Evolutionary conservation across 1,140 invertebrate genomes (phyloP), one percentile per base, ranked within the genome.

Genomic region (Tetraneura akinire): DNA sequence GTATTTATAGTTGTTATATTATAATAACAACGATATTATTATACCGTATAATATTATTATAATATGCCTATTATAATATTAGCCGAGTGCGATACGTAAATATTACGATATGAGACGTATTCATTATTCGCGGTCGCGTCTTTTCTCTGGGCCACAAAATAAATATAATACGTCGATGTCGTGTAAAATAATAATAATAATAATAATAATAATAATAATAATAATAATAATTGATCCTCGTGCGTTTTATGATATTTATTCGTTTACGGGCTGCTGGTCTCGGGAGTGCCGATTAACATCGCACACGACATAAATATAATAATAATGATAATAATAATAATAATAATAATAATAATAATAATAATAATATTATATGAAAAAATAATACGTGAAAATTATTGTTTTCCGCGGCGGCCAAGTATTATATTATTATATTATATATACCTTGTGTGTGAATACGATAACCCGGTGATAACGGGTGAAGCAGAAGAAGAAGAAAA

Each of bases 241-340:
- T 45, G 32, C 18, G 71, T 74, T 62, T 62, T 26, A 62, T 37
- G 8, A 47, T 78, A 71, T 45, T n/a, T 37, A 55, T 78, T 62
- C 74, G 74, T 78, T 78, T 78, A 78, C 74, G 60, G 55, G 42
- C 53, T 47, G 74, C 53, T 78, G 74, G 55, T 78, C 55, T 78
- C 23, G 74, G 42, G 55, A 62, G 55, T 45, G 23, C 13, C 74
- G 74, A 78, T 78, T 76, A 78, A 10, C 74, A 78, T 78, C 74
- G 74, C 37, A 62, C 37, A 47, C 37, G 55, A 37, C 55, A 42
- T 11, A 60, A 21, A 76, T 29, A 55, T 1, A 74, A n/a, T n/a
- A n/a, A n/a, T n/a, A n/a, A n/a, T n/a, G n/a, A n/a, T n/a, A n/a
- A n/a, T n/a, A n/a, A n/a, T n/a, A n/a, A n/a, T n/a, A n/a, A n/a